Conservation (phyloP, 2,888 invertebrate genomes). For the Coecobrya sp. region DNA sequence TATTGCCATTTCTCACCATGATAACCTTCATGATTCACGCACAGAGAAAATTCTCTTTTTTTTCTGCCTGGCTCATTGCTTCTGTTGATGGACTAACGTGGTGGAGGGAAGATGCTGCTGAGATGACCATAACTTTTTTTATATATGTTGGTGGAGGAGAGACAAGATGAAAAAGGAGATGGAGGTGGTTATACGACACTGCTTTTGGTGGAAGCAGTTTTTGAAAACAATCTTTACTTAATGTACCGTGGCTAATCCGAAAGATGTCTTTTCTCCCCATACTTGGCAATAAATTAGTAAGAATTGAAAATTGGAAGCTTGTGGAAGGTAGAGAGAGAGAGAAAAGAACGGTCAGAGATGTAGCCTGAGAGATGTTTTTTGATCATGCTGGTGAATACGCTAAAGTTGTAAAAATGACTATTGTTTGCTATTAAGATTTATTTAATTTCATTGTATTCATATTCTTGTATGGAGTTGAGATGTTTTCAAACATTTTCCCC, state of each 20-base stretch:
- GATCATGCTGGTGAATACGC: neutral
- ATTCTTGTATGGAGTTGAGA: neutral
- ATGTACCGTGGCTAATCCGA: constrained; percentile 63
- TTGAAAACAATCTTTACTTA: constrained; percentile 53
- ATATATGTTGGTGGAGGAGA: neutral
- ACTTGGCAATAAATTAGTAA: constrained; percentile 73
- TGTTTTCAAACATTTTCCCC: neutral
- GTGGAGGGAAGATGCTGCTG: neutral
- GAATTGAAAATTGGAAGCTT: constrained; percentile 48
- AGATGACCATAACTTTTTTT: neutral
- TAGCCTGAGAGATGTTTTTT: neutral
- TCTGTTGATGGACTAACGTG: neutral
- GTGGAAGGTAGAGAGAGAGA: neutral
- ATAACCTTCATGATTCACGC: constrained; percentile 65
- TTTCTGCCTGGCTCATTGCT: neutral
- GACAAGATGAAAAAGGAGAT: constrained; percentile 27
- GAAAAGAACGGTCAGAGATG: neutral
- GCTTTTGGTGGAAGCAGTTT: neutral
- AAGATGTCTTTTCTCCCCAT: constrained; percentile 60
- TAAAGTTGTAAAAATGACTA: constrained; percentile 13
- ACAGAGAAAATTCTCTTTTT: constrained; percentile 21
- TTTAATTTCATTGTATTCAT: constrained; percentile 31
- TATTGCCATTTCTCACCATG: constrained; percentile 61
- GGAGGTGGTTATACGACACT: neutral
- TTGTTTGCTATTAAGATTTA: constrained; percentile 24